Percentiles rank a stretch among this genome's conserved stretches.
Evolutionary conservation across 1,140 invertebrate genomes (phyloP).

Genomic region (Sinella curviseta): DNA sequence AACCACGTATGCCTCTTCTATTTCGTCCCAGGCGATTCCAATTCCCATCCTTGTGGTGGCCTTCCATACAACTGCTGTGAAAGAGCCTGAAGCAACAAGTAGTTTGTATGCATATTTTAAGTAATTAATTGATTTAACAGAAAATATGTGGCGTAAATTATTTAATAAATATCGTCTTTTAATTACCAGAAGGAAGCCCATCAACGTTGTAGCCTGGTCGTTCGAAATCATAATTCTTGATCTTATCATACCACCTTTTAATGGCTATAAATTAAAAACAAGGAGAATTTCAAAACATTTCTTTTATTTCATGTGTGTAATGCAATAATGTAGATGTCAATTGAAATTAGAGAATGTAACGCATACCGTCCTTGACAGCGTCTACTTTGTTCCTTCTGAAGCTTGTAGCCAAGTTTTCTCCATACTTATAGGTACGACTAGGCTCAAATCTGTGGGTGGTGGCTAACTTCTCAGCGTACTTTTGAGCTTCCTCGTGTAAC

Average conservation of each 20-base stretch:
- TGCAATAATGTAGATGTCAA: too few species aligned
- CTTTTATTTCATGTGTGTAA: too few species aligned
- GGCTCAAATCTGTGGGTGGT: neutral
- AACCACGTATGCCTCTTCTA: neutral
- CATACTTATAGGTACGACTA: neutral
- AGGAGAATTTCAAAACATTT: too few species aligned
- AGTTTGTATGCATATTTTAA: neutral
- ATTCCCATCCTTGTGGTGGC: neutral
- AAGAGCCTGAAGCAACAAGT: neutral
- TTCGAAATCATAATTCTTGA: neutral
- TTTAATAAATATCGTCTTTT: too few species aligned
- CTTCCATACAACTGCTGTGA: neutral
- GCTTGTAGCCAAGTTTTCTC: neutral
- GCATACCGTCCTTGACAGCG: neutral
- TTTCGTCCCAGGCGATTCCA: neutral
- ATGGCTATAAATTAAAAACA: neutral
- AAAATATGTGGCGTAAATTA: too few species aligned
- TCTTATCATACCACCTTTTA: conserved; percentile 20
- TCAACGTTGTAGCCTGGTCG: neutral
- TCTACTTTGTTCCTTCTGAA: neutral
- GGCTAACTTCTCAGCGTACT: conserved; percentile 19
- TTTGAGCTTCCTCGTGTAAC: conserved; percentile 15
- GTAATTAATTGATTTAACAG: too few species aligned
- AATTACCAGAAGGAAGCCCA: neutral
- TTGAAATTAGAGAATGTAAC: too few species aligned